Evolutionary conservation across 1,140 invertebrate species (phyloP), one percentile per base, ranked within the genome.

Genomic region (Lordiphosa collinella): DNA sequence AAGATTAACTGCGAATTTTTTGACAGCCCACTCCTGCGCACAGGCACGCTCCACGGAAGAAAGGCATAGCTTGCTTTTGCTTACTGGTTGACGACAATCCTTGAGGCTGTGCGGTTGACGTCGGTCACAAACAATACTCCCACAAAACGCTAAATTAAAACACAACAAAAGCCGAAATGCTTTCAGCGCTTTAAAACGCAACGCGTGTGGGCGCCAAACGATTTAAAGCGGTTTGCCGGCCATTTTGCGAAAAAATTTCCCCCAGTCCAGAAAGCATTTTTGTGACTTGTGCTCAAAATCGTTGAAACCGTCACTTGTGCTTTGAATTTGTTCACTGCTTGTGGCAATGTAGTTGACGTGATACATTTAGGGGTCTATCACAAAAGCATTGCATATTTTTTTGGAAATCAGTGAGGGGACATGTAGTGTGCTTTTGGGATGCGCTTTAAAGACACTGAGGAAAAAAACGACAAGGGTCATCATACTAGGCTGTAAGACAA

Each of bases 101-200:
- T 13, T 6, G 47, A 16, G 36, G 12, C 31, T 48, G 35, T 48
- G 38, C 31, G 56, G 53, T 35, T 67, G 64, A 40, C 41, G 47
- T 40, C 55, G 37, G 49, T 40, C 49, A 52, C 49, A 52, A 62
- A 58, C 53, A 61, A 58, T 50, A 46, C 40, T 11, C 29, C 46
- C 64, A 32, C 46, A 73, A 60, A 59, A 29, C 53, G 57, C 35
- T 40, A 79, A 73, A 78, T 78, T 79, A 76, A 78, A 79, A 79
- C 73, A 78, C 67, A 78, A 78, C 74, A 78, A 78, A 68, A 62
- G 62, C 37, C 44, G 57, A 40, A 67, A 55, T 55, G 55, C 29
- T 47, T 5, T 7, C 35, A 36, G 9, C 32, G 32, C 48, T 59
- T 64, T 48, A 53, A 49, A 48, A 31, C n/a, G 49, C 31, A 48